phyloP scores from a whole-genome alignment of 2,888 invertebrate species.

The Morpho deidamia region DNA sequence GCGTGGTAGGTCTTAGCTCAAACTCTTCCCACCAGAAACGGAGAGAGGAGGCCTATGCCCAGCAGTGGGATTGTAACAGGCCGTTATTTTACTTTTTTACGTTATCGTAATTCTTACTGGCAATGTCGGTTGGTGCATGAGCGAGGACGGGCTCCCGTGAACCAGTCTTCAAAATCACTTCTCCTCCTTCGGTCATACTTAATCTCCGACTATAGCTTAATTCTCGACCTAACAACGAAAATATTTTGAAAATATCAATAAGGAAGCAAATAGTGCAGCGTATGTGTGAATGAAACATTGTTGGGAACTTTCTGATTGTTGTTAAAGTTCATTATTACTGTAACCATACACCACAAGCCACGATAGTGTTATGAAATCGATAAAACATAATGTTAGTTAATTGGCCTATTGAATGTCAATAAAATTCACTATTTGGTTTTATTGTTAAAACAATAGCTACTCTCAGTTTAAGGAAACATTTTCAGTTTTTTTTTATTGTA shows the following conservation, averaged over 20 bases:
- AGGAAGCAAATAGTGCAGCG: not conserved
- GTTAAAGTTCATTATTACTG: not conserved
- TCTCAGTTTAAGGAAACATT: too few species aligned
- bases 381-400: not conserved
- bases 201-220: slow-evolving; percentile 67
- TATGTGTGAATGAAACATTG: not conserved
- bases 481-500: too few species aligned
- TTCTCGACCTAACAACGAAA: slow-evolving; percentile 68
- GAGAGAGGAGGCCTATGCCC: too few species aligned
- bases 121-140: slow-evolving; percentile 68
- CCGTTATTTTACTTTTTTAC: too few species aligned
- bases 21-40: too few species aligned
- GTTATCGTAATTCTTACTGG: slow-evolving; percentile 58
- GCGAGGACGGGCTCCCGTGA: slow-evolving; percentile 62
- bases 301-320: slow-evolving; percentile 10
- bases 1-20: too few species aligned
- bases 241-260: not conserved
- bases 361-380: slow-evolving; percentile 3
- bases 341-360: not conserved
- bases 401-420: not conserved
- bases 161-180: slow-evolving; percentile 64
- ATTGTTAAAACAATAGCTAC: too few species aligned
- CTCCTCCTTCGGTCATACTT: slow-evolving; percentile 68
- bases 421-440: not conserved
- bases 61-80: too few species aligned